Conservation (phyloP, 2,888 invertebrate species). For the Andricus curvator region DNA sequence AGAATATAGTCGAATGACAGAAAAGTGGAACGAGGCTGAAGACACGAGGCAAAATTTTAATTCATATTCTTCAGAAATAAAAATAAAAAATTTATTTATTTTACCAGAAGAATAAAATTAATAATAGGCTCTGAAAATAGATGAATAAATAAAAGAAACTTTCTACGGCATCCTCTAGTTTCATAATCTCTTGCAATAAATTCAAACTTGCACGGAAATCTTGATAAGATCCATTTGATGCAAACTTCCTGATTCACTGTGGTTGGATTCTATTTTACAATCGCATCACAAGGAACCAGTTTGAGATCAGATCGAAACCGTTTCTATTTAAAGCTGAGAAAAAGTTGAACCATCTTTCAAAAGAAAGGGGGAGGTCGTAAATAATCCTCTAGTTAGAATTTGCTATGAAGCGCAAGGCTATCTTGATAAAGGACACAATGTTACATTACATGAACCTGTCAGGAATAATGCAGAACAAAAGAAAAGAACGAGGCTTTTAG, state of each 20-base stretch:
- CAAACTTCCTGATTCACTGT: conserved; percentile 37
- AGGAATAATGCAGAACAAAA: conserved; percentile 29
- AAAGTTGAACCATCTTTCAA: conserved; percentile 32
- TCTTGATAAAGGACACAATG: conserved; percentile 36
- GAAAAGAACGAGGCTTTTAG: background rate
- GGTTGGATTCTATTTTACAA: conserved; percentile 15
- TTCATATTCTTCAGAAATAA: background rate
- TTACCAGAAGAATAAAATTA: background rate
- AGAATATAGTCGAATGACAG: background rate
- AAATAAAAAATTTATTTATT: too few species aligned
- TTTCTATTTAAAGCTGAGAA: conserved; percentile 25
- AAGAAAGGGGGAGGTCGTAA: background rate
- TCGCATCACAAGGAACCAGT: conserved; percentile 14
- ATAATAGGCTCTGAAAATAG: background rate
- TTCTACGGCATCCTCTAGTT: background rate
- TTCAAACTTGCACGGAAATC: conserved; percentile 12
- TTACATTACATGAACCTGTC: conserved; percentile 33
- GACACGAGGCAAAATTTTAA: background rate
- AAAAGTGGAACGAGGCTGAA: background rate
- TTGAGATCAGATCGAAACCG: conserved; percentile 28
- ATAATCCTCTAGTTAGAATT: conserved; percentile 20
- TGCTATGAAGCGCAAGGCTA: conserved; percentile 29
- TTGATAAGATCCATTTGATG: conserved; percentile 35
- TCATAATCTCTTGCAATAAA: conserved; percentile 10
- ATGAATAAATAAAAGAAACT: background rate